Conservation (phyloP, 2,113 vertebrate genomes). For the Halcyon malimbica region DNA sequence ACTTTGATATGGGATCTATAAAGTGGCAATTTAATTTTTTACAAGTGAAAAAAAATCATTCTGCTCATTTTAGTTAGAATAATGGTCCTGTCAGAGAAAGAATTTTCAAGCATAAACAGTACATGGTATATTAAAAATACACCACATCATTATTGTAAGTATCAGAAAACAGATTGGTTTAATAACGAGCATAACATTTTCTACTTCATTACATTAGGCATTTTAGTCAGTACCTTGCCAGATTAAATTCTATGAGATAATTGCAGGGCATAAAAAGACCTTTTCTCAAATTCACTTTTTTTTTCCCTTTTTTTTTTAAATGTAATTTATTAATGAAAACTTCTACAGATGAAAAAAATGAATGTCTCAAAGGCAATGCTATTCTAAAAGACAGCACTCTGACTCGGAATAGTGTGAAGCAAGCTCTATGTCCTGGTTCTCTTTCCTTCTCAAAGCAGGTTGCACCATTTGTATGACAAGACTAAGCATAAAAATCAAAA, state of each 20-base stretch:
- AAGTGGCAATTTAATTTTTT: not conserved
- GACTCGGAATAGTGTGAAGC: constrained; percentile 31
- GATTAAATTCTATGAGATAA: constrained; percentile 59
- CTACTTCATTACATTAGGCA: constrained; percentile 27
- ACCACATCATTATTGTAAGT: constrained; percentile 21
- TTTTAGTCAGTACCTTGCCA: constrained; percentile 14
- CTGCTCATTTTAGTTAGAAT: not conserved
- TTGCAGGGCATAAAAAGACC: constrained; percentile 47
- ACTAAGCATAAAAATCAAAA: not conserved
- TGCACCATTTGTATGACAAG: not conserved
- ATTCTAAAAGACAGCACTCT: constrained; percentile 4
- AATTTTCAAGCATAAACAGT: constrained; percentile 26
- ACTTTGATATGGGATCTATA: not conserved
- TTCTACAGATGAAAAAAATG: not conserved
- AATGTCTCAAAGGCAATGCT: not conserved
- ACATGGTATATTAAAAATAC: not conserved
- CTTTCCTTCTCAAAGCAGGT: not conserved
- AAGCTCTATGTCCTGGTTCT: not conserved
- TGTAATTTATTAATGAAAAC: constrained; percentile 60
- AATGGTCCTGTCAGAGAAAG: constrained; percentile 22
- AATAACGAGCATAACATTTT: constrained; percentile 28
- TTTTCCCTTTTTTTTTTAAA: not conserved
- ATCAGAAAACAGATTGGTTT: constrained; percentile 45
- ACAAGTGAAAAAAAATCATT: not conserved
- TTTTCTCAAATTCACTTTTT: constrained; percentile 37